Evolutionary conservation across 1,140 invertebrate species (phyloP), one percentile per base, ranked within the genome.

Genomic region (Euwallacea similis): DNA sequence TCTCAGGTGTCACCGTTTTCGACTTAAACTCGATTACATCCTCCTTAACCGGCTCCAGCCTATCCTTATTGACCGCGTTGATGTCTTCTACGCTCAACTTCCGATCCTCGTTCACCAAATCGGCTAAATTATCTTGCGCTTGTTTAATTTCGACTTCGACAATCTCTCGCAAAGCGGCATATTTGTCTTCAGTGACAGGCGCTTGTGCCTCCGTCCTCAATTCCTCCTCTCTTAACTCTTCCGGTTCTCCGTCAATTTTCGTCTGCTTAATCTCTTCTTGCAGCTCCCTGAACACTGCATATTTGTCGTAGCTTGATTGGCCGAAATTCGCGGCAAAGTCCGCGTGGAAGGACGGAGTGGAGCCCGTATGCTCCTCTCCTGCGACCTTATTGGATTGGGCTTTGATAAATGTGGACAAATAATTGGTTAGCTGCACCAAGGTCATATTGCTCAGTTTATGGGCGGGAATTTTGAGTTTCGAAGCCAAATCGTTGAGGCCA

Each of bases 251-350:
- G 73, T 62, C 83, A 77, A 76, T 84, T 79, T 77, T 86, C 68
- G 84, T 84, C 59, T 84, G 84, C 41, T 86, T 86, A 78, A 87
- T 79, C 66, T 84, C 82, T 78, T 92, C 91, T 71, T 91, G 89
- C 63, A 94, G 86, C 84, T 95, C 93, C 71, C 93, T 84, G 77
- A 95, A 94, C 0, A 91, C 93, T 0, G 93, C 93, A 79, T 95
- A 95, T 72, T 92, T 88, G 77, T 94, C 93, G 73, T 87, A 87
- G 7, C 83, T 50, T 78, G 69, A 6, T 21, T 71, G 69, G 8
- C 41, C 42, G 75, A 90, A 90, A 78, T 89, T 89, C 3, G 87
- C 85, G 47, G 87, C 85, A 71, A 88, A 88, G 75, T 86, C 87
- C 0, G 85, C 85, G 73, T 86, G 84, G 63, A 87, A 88, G 0